Base-by-base conservation (phyloP, 2,113 vertebrate species). In the Myotis lucifugus region DNA sequence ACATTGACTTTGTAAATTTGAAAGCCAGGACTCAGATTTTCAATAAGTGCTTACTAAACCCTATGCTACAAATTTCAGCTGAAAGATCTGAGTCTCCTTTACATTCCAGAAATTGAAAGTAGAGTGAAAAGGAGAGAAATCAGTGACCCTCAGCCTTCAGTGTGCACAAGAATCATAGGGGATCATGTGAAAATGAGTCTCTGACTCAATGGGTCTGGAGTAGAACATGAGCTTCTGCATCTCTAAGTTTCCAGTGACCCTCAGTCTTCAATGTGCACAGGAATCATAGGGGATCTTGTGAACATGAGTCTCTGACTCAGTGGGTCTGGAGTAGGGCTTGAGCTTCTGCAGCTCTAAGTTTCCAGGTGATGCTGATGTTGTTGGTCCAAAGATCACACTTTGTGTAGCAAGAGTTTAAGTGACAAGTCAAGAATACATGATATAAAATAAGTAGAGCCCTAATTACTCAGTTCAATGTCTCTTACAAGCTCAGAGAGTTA, bases 21-120 rank as follows among this genome's bases (percentile, higher is more conserved):
- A 90, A 96, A 90, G 32, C 21, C 50, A 84, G 27, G 14, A 42
- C 42, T 93, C n/a, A 93, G 64, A 48, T 95, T 95, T 96, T 91
- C 74, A 81, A 1, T 89, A 90, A 61, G 59, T 94, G 34, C 86
- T 86, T 93, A 88, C 76, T 89, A 94, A 95, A 37, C 11, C 1
- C 40, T 17, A 34, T 21, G 40, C 69, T 87, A 64, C 25, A 92
- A 48, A 91, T 56, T 95, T 88, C 83, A 23, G 37, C 64, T 50
- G 12, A 73, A 90, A 74, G 23, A 88, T 52, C 9, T 50, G 54
- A 52, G n/a, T 74, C 32, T 88, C 18, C 29, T 48, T 19, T 85
- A 61, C 7, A 59, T 73, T 87, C 61, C 84, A 81, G 81, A 94
- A 82, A 72, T 29, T 46, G 29, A 91, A 90, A 85, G 8, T 27